A percentile compares a stretch with the other conserved stretches of the same genome.
These are phyloP conservation scores for Lordiphosa mommai DNA, from an alignment of 1,140 invertebrate species.

Conservation along the genomic window DNA sequence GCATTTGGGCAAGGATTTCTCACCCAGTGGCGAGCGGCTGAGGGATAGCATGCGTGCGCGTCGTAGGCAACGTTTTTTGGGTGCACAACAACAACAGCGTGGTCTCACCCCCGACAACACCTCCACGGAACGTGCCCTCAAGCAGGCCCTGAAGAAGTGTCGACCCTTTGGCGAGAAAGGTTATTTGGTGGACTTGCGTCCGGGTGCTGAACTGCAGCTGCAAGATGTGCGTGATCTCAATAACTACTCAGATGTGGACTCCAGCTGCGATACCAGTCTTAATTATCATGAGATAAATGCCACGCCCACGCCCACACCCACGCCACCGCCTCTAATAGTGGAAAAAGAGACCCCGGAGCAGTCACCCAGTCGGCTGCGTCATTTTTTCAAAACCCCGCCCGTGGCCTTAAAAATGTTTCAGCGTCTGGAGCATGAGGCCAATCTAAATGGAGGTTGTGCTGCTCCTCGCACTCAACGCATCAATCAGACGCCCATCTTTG, in stretches of 20 bases:
- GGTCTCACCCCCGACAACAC: constrained; percentile 52
- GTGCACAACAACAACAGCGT: constrained; percentile 50
- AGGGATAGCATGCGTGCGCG: constrained; percentile 74
- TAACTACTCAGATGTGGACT: constrained; percentile 78
- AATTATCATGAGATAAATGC: constrained; percentile 72
- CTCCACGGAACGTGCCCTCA: constrained; percentile 65
- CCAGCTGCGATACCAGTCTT: constrained; percentile 76
- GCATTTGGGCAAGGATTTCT: constrained; percentile 78
- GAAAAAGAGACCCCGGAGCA: neutral
- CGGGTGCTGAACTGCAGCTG: constrained; percentile 59
- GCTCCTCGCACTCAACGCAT: constrained; percentile 54
- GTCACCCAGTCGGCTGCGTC: constrained; percentile 29
- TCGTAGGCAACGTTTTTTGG: constrained; percentile 62
- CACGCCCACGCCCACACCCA: neutral
- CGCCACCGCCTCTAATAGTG: neutral
- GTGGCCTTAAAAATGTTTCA: constrained; percentile 74
- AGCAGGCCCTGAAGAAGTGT: constrained; percentile 61
- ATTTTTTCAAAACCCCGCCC: constrained; percentile 73
- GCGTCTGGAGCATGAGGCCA: constrained; percentile 59
- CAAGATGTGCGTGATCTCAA: constrained; percentile 74
- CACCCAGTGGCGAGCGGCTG: constrained; percentile 71
- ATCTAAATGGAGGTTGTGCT: constrained; percentile 19
- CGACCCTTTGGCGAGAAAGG: constrained; percentile 73
- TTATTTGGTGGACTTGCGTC: constrained; percentile 67
- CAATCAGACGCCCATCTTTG: constrained; percentile 78